A percentile compares a stretch with the other conserved stretches of the same genome.
phyloP scores from a whole-genome alignment of 2,113 vertebrate genomes.

The Coptodon rendalli region DNA sequence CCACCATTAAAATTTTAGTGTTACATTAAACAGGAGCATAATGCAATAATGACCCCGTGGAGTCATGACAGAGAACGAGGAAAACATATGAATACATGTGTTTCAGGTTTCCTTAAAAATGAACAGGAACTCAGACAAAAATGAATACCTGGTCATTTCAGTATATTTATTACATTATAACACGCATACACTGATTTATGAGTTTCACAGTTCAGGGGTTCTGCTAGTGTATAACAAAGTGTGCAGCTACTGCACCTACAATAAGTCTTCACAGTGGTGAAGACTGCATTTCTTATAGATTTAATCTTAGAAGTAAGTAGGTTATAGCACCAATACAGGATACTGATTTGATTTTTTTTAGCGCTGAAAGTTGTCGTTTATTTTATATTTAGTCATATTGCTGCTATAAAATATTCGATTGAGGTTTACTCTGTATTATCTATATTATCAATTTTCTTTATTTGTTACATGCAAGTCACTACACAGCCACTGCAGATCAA shows the following conservation, averaged over 20 bases:
- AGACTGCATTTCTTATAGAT: background rate
- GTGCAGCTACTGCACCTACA: background rate
- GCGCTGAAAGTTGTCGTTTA: background rate
- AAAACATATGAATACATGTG: background rate
- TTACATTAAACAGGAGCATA: slow-evolving; percentile 37
- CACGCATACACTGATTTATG: background rate
- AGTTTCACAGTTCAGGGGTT: background rate
- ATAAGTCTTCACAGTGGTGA: background rate
- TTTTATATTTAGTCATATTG: background rate
- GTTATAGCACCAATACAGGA: background rate
- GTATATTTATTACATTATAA: background rate
- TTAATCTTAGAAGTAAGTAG: background rate
- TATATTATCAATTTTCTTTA: background rate
- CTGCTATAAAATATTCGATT: background rate
- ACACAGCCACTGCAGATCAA: background rate
- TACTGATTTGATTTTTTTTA: background rate
- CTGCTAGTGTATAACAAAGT: background rate
- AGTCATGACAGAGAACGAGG: background rate
- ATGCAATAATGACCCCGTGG: slow-evolving; percentile 16
- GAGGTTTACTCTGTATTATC: background rate
- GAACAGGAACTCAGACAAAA: background rate
- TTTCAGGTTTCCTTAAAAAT: background rate
- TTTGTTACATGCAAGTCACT: background rate
- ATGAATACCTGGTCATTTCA: background rate
- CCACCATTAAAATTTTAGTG: slow-evolving; percentile 35